phyloP scores from a whole-genome alignment of 2,888 invertebrate genomes.

The Sinohyriopsis cumingii region DNA sequence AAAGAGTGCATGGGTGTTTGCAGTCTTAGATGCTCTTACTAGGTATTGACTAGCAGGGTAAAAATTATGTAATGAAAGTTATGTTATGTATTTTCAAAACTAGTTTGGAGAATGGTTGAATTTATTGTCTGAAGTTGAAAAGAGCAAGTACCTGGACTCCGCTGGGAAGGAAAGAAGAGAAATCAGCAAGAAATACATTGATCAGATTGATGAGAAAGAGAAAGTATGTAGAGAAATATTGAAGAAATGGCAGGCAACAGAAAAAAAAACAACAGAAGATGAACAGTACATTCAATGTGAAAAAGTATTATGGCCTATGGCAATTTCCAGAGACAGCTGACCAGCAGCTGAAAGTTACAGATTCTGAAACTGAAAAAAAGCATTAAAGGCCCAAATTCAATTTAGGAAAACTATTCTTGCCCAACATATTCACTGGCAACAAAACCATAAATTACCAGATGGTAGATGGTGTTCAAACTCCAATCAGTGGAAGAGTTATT shows the following conservation, averaged over 20 bases:
- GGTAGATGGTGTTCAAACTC: no score
- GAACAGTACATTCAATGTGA: neutral
- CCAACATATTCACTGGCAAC: no score
- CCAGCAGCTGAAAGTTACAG: no score
- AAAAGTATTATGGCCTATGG: neutral
- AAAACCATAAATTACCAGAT: no score
- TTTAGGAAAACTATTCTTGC: no score
- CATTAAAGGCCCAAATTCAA: no score
- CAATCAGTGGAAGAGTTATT: no score
- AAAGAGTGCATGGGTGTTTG: constrained; percentile 3
- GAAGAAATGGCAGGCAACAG: neutral
- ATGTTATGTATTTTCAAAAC: neutral
- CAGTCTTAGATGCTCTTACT: neutral
- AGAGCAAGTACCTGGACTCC: neutral
- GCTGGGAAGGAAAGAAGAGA: neutral
- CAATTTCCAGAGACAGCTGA: neutral
- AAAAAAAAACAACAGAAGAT: neutral
- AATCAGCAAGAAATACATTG: neutral
- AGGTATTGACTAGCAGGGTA: neutral
- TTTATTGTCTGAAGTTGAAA: neutral
- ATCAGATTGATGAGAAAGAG: neutral
- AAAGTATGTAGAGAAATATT: neutral
- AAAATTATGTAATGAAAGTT: neutral
- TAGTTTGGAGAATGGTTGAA: neutral
- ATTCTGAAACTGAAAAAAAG: no score